Percentiles rank a stretch among this genome's conserved stretches.
Conservation (phyloP, 2,888 invertebrate genomes). For the Scaptomyza parva region DNA sequence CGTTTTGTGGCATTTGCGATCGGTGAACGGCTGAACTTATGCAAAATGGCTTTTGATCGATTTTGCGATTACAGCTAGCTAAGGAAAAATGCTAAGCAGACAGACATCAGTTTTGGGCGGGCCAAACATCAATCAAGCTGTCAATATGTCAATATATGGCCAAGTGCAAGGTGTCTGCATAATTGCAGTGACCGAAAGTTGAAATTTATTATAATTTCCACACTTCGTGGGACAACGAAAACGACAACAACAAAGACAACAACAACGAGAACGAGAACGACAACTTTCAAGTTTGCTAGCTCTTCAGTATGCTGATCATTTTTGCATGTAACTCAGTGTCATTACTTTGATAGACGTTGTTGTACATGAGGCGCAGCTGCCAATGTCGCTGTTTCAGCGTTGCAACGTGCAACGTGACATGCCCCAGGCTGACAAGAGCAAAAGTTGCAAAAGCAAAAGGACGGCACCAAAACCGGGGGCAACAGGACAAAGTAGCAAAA, state of each 20-base stretch:
- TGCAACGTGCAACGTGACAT: constrained; percentile 52
- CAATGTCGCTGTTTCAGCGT: background rate
- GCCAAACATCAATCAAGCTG: constrained; percentile 71
- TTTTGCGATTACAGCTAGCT: constrained; percentile 52
- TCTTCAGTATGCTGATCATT: constrained; percentile 47
- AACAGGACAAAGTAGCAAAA: background rate
- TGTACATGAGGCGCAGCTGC: constrained; percentile 46
- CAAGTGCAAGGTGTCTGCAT: constrained; percentile 71
- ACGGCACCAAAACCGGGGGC: constrained; percentile 8
- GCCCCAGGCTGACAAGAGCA: constrained; percentile 38
- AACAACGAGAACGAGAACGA: too few relatives aligned
- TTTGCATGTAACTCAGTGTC: constrained; percentile 55
- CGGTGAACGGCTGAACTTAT: constrained; percentile 55
- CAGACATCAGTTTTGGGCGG: constrained; percentile 34
- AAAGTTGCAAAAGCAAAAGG: background rate
- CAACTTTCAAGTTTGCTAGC: constrained; percentile 27
- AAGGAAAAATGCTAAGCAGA: constrained; percentile 50
- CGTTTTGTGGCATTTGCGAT: constrained; percentile 21
- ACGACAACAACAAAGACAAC: too few relatives aligned
- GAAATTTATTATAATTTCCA: constrained; percentile 79
- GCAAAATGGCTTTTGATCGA: constrained; percentile 50
- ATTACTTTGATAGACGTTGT: constrained; percentile 73
- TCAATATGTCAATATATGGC: constrained; percentile 66
- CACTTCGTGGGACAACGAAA: constrained; percentile 50
- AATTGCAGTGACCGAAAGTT: constrained; percentile 64